Base-by-base conservation (phyloP, 2,797 vertebrate species). In the Atherinosoma microstoma region DNA sequence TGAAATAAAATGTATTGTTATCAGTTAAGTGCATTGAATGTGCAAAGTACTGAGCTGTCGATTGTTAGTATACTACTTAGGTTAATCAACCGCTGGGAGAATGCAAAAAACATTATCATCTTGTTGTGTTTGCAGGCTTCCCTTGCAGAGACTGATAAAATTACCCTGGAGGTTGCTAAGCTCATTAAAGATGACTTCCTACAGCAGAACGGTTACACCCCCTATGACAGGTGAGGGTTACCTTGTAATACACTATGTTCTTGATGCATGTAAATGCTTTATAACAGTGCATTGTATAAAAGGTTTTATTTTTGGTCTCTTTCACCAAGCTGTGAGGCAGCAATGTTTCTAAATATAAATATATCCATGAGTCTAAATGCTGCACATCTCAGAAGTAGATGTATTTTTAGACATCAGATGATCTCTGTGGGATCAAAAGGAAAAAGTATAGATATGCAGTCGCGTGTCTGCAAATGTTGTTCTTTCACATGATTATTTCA, bases 121-220 rank as follows among this genome's bases (percentile, higher is more conserved):
- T 3, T 20, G 16, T 61, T 87, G 56, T 78, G 36, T 79, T 87
- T 79, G 51, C 88, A 99, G 98, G 98, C 97, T 70, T 99, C 98
- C 58, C 94, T 99, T 67, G 98, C 98, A 81, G 98, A 99, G 92
- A 96, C 94, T 0, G 98, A 99, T 93, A 99, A 99, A 93, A 99
- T 99, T 82, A 99, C 98, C 20, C 88, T 99, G 83, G 98, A 99
- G 85, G 97, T 99, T 58, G 98, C 98, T 58, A 99, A 99, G 86
- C 95, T 99, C 88, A 95, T 99, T 69, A 99, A 99, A 88, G 98
- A 99, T 22, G 98, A 99, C 93, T 99, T 98, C 89, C 94, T 99
- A 84, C 98, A 99, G 84, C 98, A 99, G 93, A 99, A 99, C 45
- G 97, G 98, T 78, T 99, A 99, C 67, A 98, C 97, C 0, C 95